Conservation (phyloP, 2,113 vertebrate species). For the Chionomys nivalis region DNA sequence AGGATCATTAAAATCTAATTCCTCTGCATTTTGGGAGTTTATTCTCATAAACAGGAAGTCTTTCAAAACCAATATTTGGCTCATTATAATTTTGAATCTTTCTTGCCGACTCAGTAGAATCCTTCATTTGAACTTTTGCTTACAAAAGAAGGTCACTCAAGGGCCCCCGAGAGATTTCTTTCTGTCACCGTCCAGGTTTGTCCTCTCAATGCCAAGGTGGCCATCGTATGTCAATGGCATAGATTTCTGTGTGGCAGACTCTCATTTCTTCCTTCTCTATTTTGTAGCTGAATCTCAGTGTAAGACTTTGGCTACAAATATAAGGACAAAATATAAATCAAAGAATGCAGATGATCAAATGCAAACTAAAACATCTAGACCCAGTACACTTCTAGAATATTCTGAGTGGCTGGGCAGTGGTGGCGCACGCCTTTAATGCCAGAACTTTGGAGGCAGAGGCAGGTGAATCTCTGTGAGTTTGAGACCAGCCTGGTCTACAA, state of each 20-base stretch:
- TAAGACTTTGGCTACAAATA: not conserved
- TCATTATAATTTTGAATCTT: constrained; percentile 46
- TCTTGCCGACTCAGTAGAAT: constrained; percentile 48
- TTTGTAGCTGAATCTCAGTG: not conserved
- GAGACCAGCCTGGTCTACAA: too few relatives aligned
- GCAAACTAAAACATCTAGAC: too few relatives aligned
- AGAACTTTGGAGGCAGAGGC: too few relatives aligned
- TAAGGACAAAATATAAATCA: not conserved
- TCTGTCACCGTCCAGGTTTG: not conserved
- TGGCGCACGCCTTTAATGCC: too few relatives aligned
- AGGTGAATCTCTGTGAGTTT: too few relatives aligned
- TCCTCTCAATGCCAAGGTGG: not conserved
- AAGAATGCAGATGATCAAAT: not conserved
- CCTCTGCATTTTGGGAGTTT: constrained; percentile 57
- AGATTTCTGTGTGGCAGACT: not conserved
- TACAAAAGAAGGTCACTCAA: not conserved
- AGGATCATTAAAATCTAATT: constrained; percentile 68
- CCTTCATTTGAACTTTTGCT: constrained; percentile 53
- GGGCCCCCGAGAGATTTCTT: not conserved
- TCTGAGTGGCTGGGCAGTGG: too few relatives aligned
- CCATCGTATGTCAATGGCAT: not conserved
- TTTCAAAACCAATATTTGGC: constrained; percentile 62
- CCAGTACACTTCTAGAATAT: not conserved
- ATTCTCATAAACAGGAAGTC: constrained; percentile 73
- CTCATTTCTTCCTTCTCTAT: not conserved